Percentiles rank a stretch among this genome's conserved stretches.
Evolutionary conservation across 2,888 invertebrate genomes (phyloP).

Genomic region (Tenodera sinensis): DNA sequence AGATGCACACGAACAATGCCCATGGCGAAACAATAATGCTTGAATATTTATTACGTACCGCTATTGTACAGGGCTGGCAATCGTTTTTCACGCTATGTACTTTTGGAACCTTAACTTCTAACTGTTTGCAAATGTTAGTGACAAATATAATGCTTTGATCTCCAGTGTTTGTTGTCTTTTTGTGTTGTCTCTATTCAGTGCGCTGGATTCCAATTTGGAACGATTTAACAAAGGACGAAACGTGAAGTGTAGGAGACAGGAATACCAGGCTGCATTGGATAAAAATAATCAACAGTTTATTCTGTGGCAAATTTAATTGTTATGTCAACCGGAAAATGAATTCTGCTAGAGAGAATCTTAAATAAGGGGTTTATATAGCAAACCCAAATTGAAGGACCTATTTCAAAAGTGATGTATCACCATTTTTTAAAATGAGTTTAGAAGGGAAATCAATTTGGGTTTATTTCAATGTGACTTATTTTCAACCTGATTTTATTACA

Average conservation of each 20-base stretch:
- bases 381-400: no score
- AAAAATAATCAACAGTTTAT: background rate
- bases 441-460: no score
- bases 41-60: background rate
- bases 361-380: no score
- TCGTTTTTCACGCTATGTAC: background rate
- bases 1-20: background rate
- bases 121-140: background rate
- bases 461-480: no score
- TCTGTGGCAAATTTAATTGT: no score
- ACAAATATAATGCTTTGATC: background rate
- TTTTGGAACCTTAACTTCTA: background rate
- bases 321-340: no score
- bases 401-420: no score
- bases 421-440: no score
- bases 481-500: no score
- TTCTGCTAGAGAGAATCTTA: no score
- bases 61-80: background rate
- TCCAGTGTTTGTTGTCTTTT: background rate
- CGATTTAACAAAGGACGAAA: background rate
- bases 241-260: background rate
- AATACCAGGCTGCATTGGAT: background rate
- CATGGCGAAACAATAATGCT: background rate
- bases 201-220: background rate
- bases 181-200: background rate